phyloP scores from a whole-genome alignment of 2,888 invertebrate genomes.

The Polymixis flavicincta region DNA sequence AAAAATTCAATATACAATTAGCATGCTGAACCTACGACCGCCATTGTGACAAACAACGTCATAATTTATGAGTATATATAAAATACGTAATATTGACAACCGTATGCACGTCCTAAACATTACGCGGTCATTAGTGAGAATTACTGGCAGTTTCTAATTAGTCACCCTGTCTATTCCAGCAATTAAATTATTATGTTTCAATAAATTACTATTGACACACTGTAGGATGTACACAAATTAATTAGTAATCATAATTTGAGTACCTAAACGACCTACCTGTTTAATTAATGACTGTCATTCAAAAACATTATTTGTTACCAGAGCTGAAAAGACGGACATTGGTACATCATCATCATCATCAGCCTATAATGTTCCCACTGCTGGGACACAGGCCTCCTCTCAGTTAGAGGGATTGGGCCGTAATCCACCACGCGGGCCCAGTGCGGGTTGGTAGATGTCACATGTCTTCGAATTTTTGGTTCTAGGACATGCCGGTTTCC shows the following conservation, averaged over 20 bases:
- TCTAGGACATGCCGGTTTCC: too few relatives aligned
- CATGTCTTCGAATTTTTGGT: too few relatives aligned
- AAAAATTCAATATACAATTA: constrained; percentile 9
- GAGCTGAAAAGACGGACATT: neutral
- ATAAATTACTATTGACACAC: constrained; percentile 50
- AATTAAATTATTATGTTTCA: constrained; percentile 51
- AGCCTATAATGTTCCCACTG: too few relatives aligned
- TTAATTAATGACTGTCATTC: neutral
- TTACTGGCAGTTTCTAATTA: constrained; percentile 60
- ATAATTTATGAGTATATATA: constrained; percentile 22
- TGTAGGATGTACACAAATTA: constrained; percentile 33
- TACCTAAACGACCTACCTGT: neutral
- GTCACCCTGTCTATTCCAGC: constrained; percentile 60
- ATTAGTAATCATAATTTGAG: constrained; percentile 26
- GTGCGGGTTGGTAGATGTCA: too few relatives aligned
- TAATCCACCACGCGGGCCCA: too few relatives aligned
- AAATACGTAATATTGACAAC: constrained; percentile 50
- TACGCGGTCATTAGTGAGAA: constrained; percentile 51
- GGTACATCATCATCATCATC: too few relatives aligned
- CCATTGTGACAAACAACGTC: neutral
- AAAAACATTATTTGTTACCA: neutral
- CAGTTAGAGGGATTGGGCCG: too few relatives aligned
- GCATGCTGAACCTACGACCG: constrained; percentile 29
- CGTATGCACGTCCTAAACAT: constrained; percentile 19
- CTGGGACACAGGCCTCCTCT: too few relatives aligned